These are phyloP conservation scores for Poecilia picta DNA, from an alignment of 2,797 vertebrate species.

Conservation along the genomic window DNA sequence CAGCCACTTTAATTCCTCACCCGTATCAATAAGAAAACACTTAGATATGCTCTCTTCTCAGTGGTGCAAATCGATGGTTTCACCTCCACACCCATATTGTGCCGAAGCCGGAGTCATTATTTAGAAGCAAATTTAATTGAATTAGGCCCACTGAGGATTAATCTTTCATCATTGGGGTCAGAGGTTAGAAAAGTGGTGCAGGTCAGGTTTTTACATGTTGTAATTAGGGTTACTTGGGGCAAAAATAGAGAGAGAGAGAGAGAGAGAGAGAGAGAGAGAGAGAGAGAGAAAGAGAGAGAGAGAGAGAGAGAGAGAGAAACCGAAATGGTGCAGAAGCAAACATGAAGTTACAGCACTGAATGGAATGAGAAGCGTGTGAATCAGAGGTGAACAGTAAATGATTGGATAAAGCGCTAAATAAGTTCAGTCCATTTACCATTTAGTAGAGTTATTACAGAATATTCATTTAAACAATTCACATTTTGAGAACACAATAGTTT, in stretches of 20 bases:
- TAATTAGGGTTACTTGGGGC: slow-evolving; percentile 73
- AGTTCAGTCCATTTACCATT: no score
- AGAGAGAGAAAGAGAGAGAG: no score
- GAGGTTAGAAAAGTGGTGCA: slow-evolving; percentile 70
- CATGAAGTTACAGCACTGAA: slow-evolving; percentile 2
- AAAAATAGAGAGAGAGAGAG: not conserved
- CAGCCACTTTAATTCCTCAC: not conserved
- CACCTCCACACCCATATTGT: not conserved
- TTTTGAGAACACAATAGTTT: not conserved
- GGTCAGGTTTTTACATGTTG: slow-evolving; percentile 74
- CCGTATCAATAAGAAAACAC: not conserved
- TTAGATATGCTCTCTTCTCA: not conserved
- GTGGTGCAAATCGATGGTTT: slow-evolving; percentile 22
- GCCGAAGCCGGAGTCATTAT: slow-evolving; percentile 37
- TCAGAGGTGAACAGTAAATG: not conserved
- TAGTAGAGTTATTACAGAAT: not conserved
- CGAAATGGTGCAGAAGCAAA: not conserved
- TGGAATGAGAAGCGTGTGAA: not conserved
- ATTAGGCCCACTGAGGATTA: slow-evolving; percentile 66
- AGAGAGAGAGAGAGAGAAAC: slow-evolving; percentile 14
- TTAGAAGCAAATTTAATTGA: slow-evolving; percentile 65
- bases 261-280: slow-evolving; percentile 11
- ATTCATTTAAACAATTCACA: not conserved
- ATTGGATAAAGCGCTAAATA: no score
- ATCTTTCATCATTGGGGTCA: slow-evolving; percentile 59